Evolutionary conservation across 2,888 invertebrate species (phyloP), one percentile per base, ranked within the genome.

Genomic region (Strigamia maritima): DNA sequence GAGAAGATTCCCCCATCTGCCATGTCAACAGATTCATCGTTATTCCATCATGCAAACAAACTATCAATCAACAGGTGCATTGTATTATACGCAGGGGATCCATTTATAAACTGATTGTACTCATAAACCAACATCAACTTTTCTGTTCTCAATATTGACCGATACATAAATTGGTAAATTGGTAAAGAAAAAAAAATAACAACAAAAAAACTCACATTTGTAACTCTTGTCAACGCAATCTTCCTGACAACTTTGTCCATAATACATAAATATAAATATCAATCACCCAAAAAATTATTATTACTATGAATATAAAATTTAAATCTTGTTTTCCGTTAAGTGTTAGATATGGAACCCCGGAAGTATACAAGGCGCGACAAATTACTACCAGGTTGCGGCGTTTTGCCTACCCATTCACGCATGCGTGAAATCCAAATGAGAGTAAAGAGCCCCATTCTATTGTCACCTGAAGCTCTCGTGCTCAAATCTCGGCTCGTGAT

Each of bases 381-480:
- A 70, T 70, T 70, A 28, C 70, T 28, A 28, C 26, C 70, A 70
- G 70, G 70, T 1, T 65, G 28, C 7, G 70, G 26, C 70, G 70
- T 16, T 70, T 70, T 70, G 70, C 26, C 70, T 70, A 70, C 70
- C 28, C 28, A 70, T 70, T 70, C 70, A 70, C 70, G 70, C 70
- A 70, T 70, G 70, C 70, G 70, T 70, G 70, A 70, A 70, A 70
- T 70, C 70, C 70, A 28, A 70, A 70, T 70, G 70, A 16, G 70
- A 70, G 70, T 70, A 70, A 60, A 60, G 70, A 70, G 70, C 70
- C 70, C 70, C 70, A 35, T 70, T 70, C 70, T 28, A 70, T 70
- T 70, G 70, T 70, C 70, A 70, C 70, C 70, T 70, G 70, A 70
- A 28, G 28, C 70, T 70, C 70, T 70, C 70, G 70, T 70, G 70